Percentiles rank a stretch among this genome's conserved stretches.
Conservation (phyloP, 2,888 invertebrate genomes). For the Mesorhabditis belari region DNA sequence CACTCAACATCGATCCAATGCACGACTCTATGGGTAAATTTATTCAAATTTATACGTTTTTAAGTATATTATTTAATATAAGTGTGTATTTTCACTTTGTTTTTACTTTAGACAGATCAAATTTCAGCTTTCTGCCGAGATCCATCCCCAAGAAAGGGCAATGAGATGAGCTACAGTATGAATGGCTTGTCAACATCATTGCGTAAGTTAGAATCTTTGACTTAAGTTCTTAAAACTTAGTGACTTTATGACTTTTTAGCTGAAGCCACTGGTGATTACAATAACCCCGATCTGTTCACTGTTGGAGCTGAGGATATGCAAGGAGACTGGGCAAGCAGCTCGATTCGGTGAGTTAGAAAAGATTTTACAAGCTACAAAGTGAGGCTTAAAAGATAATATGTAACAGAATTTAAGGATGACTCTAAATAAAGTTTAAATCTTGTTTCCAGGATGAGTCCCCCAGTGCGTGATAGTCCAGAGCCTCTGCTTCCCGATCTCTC, state of each 20-base stretch:
- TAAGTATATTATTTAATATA: neutral
- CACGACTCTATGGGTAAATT: slow-evolving; percentile 21
- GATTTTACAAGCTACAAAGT: neutral
- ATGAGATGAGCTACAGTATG: neutral
- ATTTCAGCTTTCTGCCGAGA: neutral
- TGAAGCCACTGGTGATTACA: neutral
- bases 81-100: slow-evolving; percentile 5
- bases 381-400: neutral
- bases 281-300: neutral
- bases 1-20: slow-evolving; percentile 16
- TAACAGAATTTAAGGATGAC: neutral
- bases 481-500: neutral
- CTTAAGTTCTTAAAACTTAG: no score
- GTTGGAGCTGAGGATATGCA: slow-evolving; percentile 3
- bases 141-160: neutral
- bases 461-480: no score
- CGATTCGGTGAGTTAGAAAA: neutral
- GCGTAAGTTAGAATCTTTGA: neutral
- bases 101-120: no score
- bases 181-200: neutral
- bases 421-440: no score
- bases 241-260: neutral
- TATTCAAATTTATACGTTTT: neutral
- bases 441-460: no score
- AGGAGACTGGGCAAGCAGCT: slow-evolving; percentile 11